Percentiles rank a stretch among this genome's conserved stretches.
These are phyloP conservation scores for Napeogenes sylphis DNA, from an alignment of 2,888 invertebrate genomes.

Conservation along the genomic window DNA sequence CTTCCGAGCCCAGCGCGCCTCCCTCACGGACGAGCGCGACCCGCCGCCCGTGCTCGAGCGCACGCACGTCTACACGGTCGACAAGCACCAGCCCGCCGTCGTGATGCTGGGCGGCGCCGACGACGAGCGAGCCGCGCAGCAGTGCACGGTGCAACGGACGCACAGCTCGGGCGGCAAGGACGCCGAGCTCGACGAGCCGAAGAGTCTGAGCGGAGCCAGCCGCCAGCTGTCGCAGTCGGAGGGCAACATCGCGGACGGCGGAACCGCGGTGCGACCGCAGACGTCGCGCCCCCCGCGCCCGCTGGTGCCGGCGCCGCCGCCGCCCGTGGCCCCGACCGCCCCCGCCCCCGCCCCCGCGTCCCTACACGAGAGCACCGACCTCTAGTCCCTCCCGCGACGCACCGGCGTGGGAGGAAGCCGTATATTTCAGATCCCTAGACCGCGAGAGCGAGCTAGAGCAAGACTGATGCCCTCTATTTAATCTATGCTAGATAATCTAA, in stretches of 20 bases:
- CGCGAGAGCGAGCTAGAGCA: constrained; percentile 20
- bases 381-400: constrained; percentile 45
- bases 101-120: constrained; percentile 74
- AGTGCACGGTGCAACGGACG: constrained; percentile 65
- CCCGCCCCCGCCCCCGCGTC: constrained; percentile 38
- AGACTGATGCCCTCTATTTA: constrained; percentile 42
- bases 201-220: constrained; percentile 56
- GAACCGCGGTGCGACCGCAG: constrained; percentile 54
- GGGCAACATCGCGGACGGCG: constrained; percentile 78
- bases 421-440: not conserved
- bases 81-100: constrained; percentile 85
- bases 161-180: constrained; percentile 70
- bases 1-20: constrained; percentile 66
- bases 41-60: constrained; percentile 79
- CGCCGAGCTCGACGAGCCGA: constrained; percentile 61
- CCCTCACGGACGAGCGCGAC: constrained; percentile 39
- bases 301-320: constrained; percentile 58
- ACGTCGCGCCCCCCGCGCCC: constrained; percentile 52
- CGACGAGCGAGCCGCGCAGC: constrained; percentile 44
- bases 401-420: not conserved
- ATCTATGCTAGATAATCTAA: constrained; percentile 27
- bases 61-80: constrained; percentile 84
- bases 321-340: constrained; percentile 45
- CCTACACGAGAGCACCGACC: constrained; percentile 50
- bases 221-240: constrained; percentile 78